Conservation (phyloP, 2,888 invertebrate genomes). For the Octodonta nipae region DNA sequence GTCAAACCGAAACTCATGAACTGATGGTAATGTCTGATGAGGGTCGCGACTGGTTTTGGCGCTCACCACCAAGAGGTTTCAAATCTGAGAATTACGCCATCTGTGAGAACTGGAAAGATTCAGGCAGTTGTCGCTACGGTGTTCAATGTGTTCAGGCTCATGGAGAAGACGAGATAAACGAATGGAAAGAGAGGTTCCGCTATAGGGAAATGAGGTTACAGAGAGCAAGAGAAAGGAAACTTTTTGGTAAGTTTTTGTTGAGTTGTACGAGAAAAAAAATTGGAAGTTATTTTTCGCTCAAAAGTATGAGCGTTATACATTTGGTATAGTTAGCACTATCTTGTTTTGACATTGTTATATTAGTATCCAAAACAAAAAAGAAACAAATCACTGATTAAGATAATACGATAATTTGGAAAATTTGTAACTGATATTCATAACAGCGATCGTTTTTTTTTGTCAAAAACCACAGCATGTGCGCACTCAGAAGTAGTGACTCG, state of each 20-base stretch:
- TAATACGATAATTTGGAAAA: too few relatives aligned
- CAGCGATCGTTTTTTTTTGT: too few relatives aligned
- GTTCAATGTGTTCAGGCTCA: constrained; percentile 64
- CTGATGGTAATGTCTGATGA: constrained; percentile 54
- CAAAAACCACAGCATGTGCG: too few relatives aligned
- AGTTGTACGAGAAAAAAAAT: too few relatives aligned
- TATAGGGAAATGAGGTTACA: constrained; percentile 50
- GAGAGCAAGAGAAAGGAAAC: constrained; percentile 51
- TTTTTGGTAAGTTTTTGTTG: constrained; percentile 51
- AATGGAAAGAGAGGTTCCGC: constrained; percentile 61
- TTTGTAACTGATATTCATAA: too few relatives aligned
- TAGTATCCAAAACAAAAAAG: too few relatives aligned
- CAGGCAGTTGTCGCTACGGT: constrained; percentile 51
- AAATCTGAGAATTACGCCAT: constrained; percentile 49
- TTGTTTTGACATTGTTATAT: too few relatives aligned
- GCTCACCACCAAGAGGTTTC: constrained; percentile 56
- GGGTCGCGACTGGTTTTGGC: constrained; percentile 53
- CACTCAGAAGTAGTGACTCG: too few relatives aligned
- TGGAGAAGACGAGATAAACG: constrained; percentile 53
- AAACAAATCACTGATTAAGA: too few relatives aligned
- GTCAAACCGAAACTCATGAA: constrained; percentile 46
- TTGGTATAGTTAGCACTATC: too few relatives aligned
- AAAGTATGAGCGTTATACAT: too few relatives aligned
- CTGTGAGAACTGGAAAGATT: constrained; percentile 46
- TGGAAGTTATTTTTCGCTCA: too few relatives aligned